phyloP scores from a whole-genome alignment of 2,797 vertebrate species.

The Acropternis orthonyx region DNA sequence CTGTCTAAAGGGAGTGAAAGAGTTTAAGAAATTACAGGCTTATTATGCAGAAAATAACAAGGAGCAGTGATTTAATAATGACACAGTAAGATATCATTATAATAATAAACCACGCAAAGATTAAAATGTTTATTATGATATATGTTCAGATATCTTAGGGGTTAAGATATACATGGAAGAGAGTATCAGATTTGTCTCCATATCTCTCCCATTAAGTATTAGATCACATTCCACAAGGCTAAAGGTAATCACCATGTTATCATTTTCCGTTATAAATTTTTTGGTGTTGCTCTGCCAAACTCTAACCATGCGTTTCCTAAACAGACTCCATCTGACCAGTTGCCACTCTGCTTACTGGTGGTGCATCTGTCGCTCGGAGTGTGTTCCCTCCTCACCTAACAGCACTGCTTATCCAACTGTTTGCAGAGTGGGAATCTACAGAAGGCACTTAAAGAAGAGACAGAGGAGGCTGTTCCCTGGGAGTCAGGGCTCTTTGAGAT shows the following conservation, averaged over 20 bases:
- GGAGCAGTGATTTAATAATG: not conserved
- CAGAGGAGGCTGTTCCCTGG: not conserved
- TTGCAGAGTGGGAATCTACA: not conserved
- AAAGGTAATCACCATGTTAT: conserved; percentile 3
- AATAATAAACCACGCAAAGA: not conserved
- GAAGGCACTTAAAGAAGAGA: not conserved
- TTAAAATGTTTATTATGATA: not conserved
- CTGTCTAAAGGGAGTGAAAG: not conserved
- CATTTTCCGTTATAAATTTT: conserved; percentile 11
- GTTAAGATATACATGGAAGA: not conserved
- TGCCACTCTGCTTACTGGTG: not conserved
- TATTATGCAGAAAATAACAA: not conserved
- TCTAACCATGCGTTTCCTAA: not conserved
- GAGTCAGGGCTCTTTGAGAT: not conserved
- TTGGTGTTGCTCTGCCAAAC: not conserved
- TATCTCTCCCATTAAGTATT: not conserved
- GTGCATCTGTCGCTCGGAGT: rapidly evolving
- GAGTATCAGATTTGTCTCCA: not conserved
- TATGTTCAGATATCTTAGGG: not conserved
- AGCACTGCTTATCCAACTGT: not conserved
- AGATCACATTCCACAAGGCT: not conserved
- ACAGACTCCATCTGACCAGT: not conserved
- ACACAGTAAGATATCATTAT: not conserved
- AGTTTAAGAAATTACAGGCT: not conserved
- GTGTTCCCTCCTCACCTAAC: not conserved